phyloP scores from a whole-genome alignment of 2,113 vertebrate species.

The Dryoscopus gambensis region DNA sequence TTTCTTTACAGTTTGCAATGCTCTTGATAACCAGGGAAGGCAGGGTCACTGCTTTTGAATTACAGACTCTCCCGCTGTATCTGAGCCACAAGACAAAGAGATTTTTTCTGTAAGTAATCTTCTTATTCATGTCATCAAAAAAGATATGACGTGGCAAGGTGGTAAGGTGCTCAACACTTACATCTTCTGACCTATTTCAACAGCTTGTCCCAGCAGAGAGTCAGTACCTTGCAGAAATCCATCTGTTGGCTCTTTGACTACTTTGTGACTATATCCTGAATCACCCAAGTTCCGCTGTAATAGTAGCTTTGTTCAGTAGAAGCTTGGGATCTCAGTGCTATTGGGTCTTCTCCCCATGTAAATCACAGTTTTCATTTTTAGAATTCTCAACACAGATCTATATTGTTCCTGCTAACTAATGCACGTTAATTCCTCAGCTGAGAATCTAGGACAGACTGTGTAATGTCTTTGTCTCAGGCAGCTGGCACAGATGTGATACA shows the following conservation, averaged over 20 bases:
- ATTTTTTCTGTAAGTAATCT: background rate
- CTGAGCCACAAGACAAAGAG: background rate
- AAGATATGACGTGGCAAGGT: background rate
- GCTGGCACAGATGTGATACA: background rate
- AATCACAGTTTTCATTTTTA: background rate
- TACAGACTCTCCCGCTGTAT: rapidly evolving
- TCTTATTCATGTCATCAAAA: background rate
- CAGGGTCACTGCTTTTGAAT: background rate
- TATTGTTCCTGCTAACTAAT: background rate
- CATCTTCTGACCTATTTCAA: background rate
- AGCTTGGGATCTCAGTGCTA: background rate
- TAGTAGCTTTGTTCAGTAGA: background rate
- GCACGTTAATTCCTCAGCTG: rapidly evolving
- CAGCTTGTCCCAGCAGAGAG: background rate
- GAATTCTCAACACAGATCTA: background rate
- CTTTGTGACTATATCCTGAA: background rate
- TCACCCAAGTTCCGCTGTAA: background rate
- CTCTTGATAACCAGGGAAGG: background rate
- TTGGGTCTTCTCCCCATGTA: background rate
- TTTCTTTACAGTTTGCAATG: background rate
- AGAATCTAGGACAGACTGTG: background rate
- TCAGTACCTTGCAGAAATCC: background rate
- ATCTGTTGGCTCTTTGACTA: background rate
- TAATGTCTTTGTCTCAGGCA: background rate
- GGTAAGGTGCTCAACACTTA: background rate